Conservation (phyloP, 2,888 invertebrate genomes). For the Cheilosia soror region DNA sequence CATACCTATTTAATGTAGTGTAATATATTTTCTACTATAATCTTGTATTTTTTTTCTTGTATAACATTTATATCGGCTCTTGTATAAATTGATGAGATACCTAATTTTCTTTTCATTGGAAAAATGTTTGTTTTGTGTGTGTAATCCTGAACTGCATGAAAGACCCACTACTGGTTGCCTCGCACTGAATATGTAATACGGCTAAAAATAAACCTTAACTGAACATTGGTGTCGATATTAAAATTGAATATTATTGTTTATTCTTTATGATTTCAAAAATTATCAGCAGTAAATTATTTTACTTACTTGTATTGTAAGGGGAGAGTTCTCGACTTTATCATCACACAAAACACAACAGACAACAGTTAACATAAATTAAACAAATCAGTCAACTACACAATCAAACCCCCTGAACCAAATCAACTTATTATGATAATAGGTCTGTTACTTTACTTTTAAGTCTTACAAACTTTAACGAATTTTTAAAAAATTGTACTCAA, state of each 20-base stretch:
- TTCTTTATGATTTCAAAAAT: not conserved
- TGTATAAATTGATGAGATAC: conserved; percentile 12
- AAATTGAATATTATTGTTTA: conserved; percentile 8
- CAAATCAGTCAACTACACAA: not conserved
- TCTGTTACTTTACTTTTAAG: too few relatives aligned
- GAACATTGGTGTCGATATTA: conserved; percentile 40
- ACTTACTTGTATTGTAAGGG: too few relatives aligned
- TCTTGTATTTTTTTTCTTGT: not conserved
- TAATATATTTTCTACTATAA: not conserved
- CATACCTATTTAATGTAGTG: conserved; percentile 29
- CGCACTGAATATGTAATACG: conserved; percentile 57
- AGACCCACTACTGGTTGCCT: conserved; percentile 83
- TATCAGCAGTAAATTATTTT: not conserved
- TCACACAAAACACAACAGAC: conserved; percentile 6
- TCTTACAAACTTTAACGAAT: too few relatives aligned
- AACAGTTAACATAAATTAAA: not conserved
- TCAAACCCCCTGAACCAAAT: not conserved
- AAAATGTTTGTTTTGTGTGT: conserved; percentile 70
- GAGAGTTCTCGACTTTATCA: not conserved
- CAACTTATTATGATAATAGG: not conserved
- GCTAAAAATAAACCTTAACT: conserved; percentile 19
- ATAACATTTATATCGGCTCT: conserved; percentile 17
- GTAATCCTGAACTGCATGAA: conserved; percentile 80
- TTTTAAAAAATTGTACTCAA: too few relatives aligned
- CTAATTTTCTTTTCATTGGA: conserved; percentile 1